Evolutionary conservation across 2,888 invertebrate genomes (phyloP), one percentile per base, ranked within the genome.

Genomic region (Limnephilus marmoratus): DNA sequence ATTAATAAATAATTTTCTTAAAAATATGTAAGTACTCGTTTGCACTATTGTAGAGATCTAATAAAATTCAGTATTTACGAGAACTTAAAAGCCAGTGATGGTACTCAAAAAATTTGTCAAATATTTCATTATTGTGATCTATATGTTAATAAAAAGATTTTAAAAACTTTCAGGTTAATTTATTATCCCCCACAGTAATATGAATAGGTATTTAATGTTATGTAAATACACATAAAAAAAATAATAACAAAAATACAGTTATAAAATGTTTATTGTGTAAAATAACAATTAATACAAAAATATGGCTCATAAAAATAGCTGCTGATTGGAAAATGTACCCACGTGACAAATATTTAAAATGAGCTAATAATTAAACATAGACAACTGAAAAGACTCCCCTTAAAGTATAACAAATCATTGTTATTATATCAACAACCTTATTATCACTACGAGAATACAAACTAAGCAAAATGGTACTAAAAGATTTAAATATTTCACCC

Each of bases 81-180:
- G 24, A 68, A 68, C 68, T 68, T 53, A 18, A 53, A 24, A 68
- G 18, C 68, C 24, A 68, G 9, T 68, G 68, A 68, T 24, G 68
- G 9, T n/a, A 24, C 68, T n/a, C 68, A 68, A 68, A 68, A 7
- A 68, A 68, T n/a, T 68, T 9, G 68, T 68, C 13, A 37, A 83
- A 82, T 82, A 82, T 83, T 83, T 34, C 37, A n/a, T 37, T 15
- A 37, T 24, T 83, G 83, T 83, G 18, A 37, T 24, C 31, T 83
- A 83, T 83, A 37, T 83, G 83, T 83, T 83, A 83, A 83, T 83
- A 83, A 83, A 83, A 37, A 12, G 11, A 83, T 83, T 24, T 83
- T 34, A 9, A 83, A 83, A 68, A 37, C 15, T 37, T 24, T 83
- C 9, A n/a, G 24, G 9, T 68, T 68, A 24, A 68, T 68, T 68